Percentiles rank a stretch among this genome's conserved stretches.
Evolutionary conservation across 2,888 invertebrate species (phyloP).

Genomic region (Nudaria mundana): DNA sequence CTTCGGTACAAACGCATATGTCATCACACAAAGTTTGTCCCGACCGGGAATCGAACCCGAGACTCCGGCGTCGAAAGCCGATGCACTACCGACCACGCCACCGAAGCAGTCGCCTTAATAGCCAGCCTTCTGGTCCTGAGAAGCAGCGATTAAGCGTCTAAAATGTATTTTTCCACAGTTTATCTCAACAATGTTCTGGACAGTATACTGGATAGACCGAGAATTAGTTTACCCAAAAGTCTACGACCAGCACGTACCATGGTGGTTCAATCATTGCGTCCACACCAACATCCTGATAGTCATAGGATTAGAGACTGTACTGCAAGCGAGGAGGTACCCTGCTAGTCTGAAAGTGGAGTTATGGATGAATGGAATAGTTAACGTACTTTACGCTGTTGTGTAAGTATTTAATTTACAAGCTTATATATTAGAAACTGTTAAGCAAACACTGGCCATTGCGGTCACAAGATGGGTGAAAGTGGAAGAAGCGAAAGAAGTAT

Average conservation of each 20-base stretch:
- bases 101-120: too few relatives aligned
- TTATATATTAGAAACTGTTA: too few relatives aligned
- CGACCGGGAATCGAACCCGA: too few relatives aligned
- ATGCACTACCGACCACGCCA: too few relatives aligned
- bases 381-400: constrained; percentile 60
- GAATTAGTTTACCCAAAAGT: constrained; percentile 79
- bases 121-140: too few relatives aligned
- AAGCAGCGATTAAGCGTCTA: too few relatives aligned
- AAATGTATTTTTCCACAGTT: constrained; percentile 73
- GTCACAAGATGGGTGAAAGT: too few relatives aligned
- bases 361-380: constrained; percentile 36
- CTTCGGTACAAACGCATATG: too few relatives aligned
- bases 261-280: constrained; percentile 82
- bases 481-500: too few relatives aligned
- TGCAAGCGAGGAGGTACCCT: constrained; percentile 56
- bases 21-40: too few relatives aligned
- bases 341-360: constrained; percentile 48
- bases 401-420: constrained; percentile 43
- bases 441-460: too few relatives aligned
- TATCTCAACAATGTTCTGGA: constrained; percentile 79
- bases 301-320: constrained; percentile 66
- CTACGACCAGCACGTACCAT: constrained; percentile 75
- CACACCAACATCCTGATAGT: constrained; percentile 78
- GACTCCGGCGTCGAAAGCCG: too few relatives aligned
- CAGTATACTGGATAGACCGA: constrained; percentile 73